A percentile compares a stretch with the other conserved stretches of the same genome.
Evolutionary conservation across 1,140 invertebrate genomes (phyloP).

Genomic region (Magallana gigas): DNA sequence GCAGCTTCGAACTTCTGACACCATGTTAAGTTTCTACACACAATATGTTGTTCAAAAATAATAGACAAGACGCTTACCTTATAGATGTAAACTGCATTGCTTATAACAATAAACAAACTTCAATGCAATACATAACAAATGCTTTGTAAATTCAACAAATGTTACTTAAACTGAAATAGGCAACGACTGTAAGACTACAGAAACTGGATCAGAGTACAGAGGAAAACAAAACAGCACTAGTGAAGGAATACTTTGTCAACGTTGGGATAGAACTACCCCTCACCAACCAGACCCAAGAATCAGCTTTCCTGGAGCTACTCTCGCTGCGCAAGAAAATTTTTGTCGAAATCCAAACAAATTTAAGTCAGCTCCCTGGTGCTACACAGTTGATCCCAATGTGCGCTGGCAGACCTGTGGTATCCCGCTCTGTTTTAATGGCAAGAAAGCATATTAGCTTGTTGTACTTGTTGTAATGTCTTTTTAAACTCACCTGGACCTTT

Average conservation of each 20-base stretch:
- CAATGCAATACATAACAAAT: no score
- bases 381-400: constrained; percentile 5
- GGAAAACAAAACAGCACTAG: background rate
- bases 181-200: background rate
- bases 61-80: no score
- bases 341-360: background rate
- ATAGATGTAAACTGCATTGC: no score
- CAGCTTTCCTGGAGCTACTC: background rate
- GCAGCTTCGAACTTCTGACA: no score
- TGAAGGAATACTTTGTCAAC: background rate
- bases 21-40: no score
- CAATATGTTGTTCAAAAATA: no score
- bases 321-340: background rate
- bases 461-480: no score
- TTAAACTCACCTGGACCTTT: no score
- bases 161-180: no score
- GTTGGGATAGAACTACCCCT: background rate
- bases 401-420: constrained; percentile 36
- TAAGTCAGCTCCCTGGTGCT: background rate
- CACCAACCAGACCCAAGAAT: background rate
- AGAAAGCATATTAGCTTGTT: no score
- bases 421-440: background rate
- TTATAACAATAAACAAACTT: no score
- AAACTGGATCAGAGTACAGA: background rate
- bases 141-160: no score